Conservation (phyloP, 2,888 invertebrate species). For the Leptopilina myrica region DNA sequence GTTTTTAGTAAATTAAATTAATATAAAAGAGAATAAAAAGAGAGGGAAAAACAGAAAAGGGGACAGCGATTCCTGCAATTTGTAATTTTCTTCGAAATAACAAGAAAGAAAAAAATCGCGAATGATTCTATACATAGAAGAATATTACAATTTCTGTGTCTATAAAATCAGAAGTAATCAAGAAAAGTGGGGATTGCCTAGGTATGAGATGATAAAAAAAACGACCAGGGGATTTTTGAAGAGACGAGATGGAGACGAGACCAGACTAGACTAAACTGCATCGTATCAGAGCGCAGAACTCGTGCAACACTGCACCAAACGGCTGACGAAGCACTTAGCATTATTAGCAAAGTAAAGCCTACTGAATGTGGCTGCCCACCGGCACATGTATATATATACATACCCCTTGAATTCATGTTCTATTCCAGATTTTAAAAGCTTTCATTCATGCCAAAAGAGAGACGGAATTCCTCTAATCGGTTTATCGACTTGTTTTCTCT, state of each 20-base stretch:
- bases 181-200: conserved; percentile 65
- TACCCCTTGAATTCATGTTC: background rate
- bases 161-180: conserved; percentile 73
- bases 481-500: conserved; percentile 17
- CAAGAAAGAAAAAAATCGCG: background rate
- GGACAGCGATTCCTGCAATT: too few species aligned
- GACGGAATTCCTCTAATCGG: conserved; percentile 37
- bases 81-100: background rate
- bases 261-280: conserved; percentile 43
- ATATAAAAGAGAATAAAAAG: too few species aligned
- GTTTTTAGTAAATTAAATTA: too few species aligned
- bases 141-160: conserved; percentile 57
- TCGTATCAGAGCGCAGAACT: conserved; percentile 55
- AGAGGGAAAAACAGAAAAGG: too few species aligned
- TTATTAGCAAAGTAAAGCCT: conserved; percentile 72
- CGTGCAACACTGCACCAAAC: conserved; percentile 67
- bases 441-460: conserved; percentile 54
- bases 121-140: background rate
- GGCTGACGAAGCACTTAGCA: conserved; percentile 75
- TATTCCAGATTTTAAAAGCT: conserved; percentile 53
- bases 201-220: conserved; percentile 39
- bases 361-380: conserved; percentile 57
- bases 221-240: conserved; percentile 46
- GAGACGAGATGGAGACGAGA: conserved; percentile 57
- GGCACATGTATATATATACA: background rate